phyloP scores from a whole-genome alignment of 2,113 vertebrate genomes.

The Danionella cerebrum region DNA sequence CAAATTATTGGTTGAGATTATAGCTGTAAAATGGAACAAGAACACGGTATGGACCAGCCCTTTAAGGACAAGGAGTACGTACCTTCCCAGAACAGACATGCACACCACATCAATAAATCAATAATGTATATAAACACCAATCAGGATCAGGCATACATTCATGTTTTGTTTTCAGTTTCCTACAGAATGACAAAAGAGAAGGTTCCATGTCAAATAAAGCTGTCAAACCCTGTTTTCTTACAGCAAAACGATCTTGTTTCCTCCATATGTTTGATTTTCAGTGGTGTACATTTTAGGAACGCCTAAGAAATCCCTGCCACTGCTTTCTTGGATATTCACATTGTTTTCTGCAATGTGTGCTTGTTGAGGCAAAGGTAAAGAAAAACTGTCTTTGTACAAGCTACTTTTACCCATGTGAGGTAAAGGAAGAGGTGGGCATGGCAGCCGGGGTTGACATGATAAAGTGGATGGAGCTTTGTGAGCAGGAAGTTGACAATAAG shows the following conservation, averaged over 20 bases:
- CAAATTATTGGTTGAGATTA: no score
- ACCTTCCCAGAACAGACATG: background rate
- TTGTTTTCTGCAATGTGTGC: background rate
- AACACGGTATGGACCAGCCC: background rate
- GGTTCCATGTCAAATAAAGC: background rate
- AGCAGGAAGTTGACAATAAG: background rate
- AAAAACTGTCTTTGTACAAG: slow-evolving; percentile 31
- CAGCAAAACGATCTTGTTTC: slow-evolving; percentile 9
- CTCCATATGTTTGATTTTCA: slow-evolving; percentile 31
- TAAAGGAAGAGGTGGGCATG: slow-evolving; percentile 14
- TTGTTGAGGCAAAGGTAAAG: background rate
- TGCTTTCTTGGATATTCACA: background rate
- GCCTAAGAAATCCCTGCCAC: slow-evolving; percentile 1
- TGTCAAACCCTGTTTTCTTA: slow-evolving; percentile 4
- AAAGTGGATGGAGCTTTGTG: slow-evolving; percentile 7
- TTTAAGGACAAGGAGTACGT: background rate
- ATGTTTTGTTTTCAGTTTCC: slow-evolving; percentile 7
- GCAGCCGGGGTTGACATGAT: slow-evolving; percentile 10
- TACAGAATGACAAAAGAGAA: background rate
- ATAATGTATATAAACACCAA: background rate
- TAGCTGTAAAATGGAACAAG: no score
- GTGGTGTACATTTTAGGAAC: slow-evolving; percentile 38
- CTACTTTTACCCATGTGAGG: slow-evolving; percentile 18
- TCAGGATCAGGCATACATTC: background rate
- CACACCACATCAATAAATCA: slow-evolving; percentile 1